Evolutionary conservation across 2,113 vertebrate species (phyloP), one percentile per base, ranked within the genome.

Genomic region (Casuarius casuarius): DNA sequence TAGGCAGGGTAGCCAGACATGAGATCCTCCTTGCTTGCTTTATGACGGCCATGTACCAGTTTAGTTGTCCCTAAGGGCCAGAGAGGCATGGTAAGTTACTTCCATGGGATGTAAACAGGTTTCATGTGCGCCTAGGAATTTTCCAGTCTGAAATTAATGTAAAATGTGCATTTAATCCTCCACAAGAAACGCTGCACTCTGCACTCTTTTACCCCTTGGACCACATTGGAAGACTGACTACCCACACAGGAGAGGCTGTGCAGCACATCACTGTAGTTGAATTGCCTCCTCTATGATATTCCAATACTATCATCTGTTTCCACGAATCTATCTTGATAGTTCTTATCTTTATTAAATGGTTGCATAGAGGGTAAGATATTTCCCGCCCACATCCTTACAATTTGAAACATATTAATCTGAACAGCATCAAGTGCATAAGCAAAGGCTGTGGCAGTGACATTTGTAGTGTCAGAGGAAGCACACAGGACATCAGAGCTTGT

Each of bases 341-440:
- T 71, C 68, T 89, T 75, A 52, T 72, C 44, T 73, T 90, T 73
- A 77, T 49, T 76, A 31, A 38, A 38, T 40, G 22, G 40, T 82
- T 91, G 77, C 26, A 40, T 28, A 31, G 26, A 70, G 31, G 22
- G 19, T 16, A 66, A 84, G 67, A 68, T 38, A 75, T 12, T 87
- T 82, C 16, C 66, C 48, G 75, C 35, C 20, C 61, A 48, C 68
- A 59, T 58, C 28, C 14, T 87, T 42, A 21, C 35, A 67, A 13
- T 70, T 33, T 83, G 21, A 89, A 88, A 80, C 33, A 5, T 48
- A 62, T 58, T 89, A 21, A 75, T 70, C 83, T 70, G 54, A 91
- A 77, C 42, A 84, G 49, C 63, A 90, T 49, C 42, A 80, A 91
- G 75, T 11, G 10, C 92, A 82, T 33, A 29, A 90, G 33, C 74